Evolutionary conservation across 2,113 vertebrate species (phyloP), one percentile per base, ranked within the genome.

Genomic region (Rhea americana): DNA sequence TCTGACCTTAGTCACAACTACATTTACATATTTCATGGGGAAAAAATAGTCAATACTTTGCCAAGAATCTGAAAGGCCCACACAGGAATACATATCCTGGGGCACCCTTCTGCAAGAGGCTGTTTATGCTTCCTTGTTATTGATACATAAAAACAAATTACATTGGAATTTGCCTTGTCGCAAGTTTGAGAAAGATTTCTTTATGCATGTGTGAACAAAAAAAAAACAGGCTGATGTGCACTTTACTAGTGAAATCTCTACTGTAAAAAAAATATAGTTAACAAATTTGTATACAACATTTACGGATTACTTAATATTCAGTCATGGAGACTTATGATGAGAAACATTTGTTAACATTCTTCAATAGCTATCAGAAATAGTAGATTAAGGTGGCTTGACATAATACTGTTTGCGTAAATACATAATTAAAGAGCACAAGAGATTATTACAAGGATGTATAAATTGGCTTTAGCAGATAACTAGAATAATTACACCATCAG

Each of bases 401-500:
- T 65, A 78, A 75, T 20, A 9, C 2, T 47, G 4, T 59, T 81
- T 87, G 37, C 58, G 17, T 83, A 95, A 94, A 85, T 71, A 67
- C 13, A 51, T 68, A 90, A 93, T 80, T 89, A 90, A 92, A 76
- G 56, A 80, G 17, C 80, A 83, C 14, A 76, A 85, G 26, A 61
- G 28, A 59, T 25, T 37, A 37, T 25, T 37, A 37, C 13, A 68
- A 77, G 20, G 76, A 82, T 16, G n/a, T 55, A 47, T 35, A 84
- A 76, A 80, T 45, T 13, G 56, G 24, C 50, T 89, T 82, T 88
- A 61, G 32, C 10, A 71, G 45, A 51, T 67, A 66, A 79, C 25
- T 75, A 71, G 26, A 35, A 53, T 13, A 74, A 43, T 53, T 48
- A 71, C 19, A 68, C 3, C 21, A 9, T 25, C 41, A 75, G 0